Base-by-base conservation (phyloP, 2,797 vertebrate genomes). In the Gymnoscopelus braueri region DNA sequence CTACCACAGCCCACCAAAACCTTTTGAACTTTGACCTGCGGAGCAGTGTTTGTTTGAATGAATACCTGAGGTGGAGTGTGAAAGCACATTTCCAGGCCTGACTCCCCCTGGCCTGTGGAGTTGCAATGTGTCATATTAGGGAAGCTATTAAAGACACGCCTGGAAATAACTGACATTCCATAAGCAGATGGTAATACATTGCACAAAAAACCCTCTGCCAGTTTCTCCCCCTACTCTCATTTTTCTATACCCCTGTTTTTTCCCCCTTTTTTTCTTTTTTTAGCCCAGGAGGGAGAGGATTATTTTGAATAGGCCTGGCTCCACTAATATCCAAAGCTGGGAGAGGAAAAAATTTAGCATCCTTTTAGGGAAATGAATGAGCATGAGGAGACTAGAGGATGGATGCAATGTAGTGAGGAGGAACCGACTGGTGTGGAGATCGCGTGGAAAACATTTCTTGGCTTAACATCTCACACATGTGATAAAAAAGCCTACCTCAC, bases 131-230 rank as follows among this genome's bases (percentile, higher is more conserved):
- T 89, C 86, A 80, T 79, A 86, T 89, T 83, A 83, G 78, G 84
- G 85, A 89, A 87, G 83, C 84, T 89, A 80, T 88, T 91, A 89
- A 90, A 89, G 79, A 84, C 59, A 19, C 71, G 70, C 39, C 76
- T 92, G 88, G 85, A 91, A 91, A 92, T 91, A 87, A 82, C 82
- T 86, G 74, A 61, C 85, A 91, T 92, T 91, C 91, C 85, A 85
- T 68, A 57, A 68, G 78, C 88, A 84, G 86, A 88, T 83, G 84
- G 87, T 91, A 87, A 93, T 89, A 74, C 0, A 11, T 86, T 82
- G 75, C 82, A 88, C 89, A 88, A 84, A 83, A 75, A 87, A 77
- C 82, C 53, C 61, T 62, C 66, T 79, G 67, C 72, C 85, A 76
- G 60, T 74, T 80, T 77, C 74, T 74, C 73, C 69, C 79, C 11